A percentile compares a stretch with the other conserved stretches of the same genome.
These are phyloP conservation scores for Prionailurus viverrinus DNA, from an alignment of 2,113 vertebrate genomes.

Conservation along the genomic window DNA sequence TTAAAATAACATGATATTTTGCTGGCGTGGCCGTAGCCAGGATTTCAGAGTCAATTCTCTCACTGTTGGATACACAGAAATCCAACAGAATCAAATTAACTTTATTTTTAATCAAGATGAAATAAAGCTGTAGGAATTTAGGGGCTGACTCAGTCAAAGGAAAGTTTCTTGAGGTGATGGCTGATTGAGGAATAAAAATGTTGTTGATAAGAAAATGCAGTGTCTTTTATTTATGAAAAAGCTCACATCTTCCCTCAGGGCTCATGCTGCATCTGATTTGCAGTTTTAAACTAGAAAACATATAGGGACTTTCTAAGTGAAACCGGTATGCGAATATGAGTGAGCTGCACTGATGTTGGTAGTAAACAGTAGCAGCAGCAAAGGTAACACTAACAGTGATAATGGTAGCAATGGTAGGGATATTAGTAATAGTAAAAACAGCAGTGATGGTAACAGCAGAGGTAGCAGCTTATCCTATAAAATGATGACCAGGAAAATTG, in stretches of 20 bases:
- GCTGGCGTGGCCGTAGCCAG: background rate
- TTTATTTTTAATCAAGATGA: conserved; percentile 48
- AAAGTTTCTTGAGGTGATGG: background rate
- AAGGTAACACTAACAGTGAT: background rate
- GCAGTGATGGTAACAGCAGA: background rate
- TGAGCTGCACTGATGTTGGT: background rate
- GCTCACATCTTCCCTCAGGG: background rate
- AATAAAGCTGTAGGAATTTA: background rate
- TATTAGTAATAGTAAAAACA: background rate
- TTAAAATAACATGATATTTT: conserved; percentile 12
- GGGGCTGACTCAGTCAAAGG: background rate
- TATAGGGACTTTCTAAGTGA: background rate
- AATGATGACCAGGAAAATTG: accelerated
- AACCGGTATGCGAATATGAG: background rate
- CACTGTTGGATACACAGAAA: background rate
- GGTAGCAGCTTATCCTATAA: accelerated
- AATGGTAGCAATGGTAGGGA: accelerated
- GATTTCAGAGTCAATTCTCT: background rate
- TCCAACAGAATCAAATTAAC: conserved; percentile 12
- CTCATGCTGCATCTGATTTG: background rate
- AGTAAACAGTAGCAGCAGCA: background rate
- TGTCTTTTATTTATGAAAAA: background rate
- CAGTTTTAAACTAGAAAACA: background rate
- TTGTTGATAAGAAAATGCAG: background rate
- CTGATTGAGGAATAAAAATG: background rate